phyloP scores from a whole-genome alignment of 2,797 vertebrate genomes.

The Meriones psammophilus region DNA sequence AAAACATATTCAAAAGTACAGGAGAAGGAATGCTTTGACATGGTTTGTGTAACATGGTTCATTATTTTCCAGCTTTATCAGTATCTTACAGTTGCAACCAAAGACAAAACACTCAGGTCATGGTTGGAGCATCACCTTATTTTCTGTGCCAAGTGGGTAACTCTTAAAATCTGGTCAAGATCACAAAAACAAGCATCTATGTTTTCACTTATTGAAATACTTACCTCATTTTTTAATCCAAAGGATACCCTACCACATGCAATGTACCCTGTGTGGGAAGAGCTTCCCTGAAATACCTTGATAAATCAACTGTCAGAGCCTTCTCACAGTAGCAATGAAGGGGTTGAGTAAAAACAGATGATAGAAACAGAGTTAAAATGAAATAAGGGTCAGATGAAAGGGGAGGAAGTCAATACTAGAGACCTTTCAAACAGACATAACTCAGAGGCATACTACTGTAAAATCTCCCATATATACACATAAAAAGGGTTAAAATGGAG shows the following conservation, averaged over 20 bases:
- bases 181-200: background rate
- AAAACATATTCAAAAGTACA: background rate
- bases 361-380: background rate
- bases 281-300: background rate
- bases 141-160: background rate
- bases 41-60: background rate
- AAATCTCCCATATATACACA: too few species aligned
- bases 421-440: background rate
- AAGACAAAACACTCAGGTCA: background rate
- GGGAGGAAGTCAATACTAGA: background rate
- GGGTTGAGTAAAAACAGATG: background rate
- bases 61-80: background rate
- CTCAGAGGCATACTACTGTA: background rate
- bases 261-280: background rate
- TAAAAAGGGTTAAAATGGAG: too few species aligned
- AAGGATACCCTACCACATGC: background rate
- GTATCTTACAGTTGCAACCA: background rate
- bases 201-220: background rate
- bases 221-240: background rate
- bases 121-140: background rate
- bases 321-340: slow-evolving; percentile 60
- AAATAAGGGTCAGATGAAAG: background rate
- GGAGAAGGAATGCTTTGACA: background rate
- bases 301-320: background rate
- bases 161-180: background rate